Evolutionary conservation across 1,140 invertebrate genomes (phyloP).

Genomic region (Globodera rostochiensis): DNA sequence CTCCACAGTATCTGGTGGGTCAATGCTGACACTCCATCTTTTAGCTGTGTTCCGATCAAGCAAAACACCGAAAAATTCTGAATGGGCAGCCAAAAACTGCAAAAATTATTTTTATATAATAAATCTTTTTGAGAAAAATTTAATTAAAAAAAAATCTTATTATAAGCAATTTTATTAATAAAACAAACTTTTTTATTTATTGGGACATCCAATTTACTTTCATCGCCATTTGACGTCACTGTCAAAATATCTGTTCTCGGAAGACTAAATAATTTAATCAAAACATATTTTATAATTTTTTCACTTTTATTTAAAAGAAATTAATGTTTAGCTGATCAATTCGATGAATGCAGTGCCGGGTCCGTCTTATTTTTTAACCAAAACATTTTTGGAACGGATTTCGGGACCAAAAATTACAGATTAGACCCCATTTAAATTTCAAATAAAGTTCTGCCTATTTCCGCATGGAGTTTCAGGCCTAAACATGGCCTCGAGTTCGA

Average conservation of each 20-base stretch:
- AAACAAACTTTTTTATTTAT: background rate
- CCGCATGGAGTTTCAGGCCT: background rate
- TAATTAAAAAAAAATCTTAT: too few relatives aligned
- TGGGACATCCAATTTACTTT: background rate
- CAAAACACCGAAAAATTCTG: background rate
- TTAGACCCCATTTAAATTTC: too few relatives aligned
- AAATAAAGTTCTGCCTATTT: background rate
- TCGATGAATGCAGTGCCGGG: too few relatives aligned
- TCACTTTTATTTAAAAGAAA: too few relatives aligned
- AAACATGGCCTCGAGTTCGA: background rate
- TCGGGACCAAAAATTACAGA: too few relatives aligned
- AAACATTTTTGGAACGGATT: too few relatives aligned
- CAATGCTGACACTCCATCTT: background rate
- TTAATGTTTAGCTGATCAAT: background rate
- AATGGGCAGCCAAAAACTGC: background rate
- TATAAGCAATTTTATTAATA: background rate
- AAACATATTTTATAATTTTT: too few relatives aligned
- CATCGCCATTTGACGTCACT: background rate
- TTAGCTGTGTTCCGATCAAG: background rate
- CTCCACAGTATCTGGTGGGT: background rate
- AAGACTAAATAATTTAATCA: background rate
- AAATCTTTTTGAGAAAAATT: too few relatives aligned
- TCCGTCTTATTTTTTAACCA: too few relatives aligned
- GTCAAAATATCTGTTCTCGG: background rate
- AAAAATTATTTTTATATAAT: background rate